phyloP scores from a whole-genome alignment of 2,797 vertebrate species.

The Ataeniobius toweri region DNA sequence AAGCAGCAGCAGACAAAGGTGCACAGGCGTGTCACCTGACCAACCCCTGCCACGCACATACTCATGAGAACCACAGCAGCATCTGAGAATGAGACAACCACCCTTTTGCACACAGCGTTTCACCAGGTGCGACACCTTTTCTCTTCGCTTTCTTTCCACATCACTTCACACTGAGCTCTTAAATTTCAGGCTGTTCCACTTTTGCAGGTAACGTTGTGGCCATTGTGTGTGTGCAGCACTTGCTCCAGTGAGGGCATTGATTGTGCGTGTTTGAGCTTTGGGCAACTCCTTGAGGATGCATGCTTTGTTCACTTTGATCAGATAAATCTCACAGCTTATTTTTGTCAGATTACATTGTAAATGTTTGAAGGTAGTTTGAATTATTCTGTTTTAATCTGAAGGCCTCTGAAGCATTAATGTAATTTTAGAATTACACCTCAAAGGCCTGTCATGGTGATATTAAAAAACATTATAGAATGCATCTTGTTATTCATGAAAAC shows the following conservation, averaged over 20 bases:
- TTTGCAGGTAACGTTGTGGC: conserved; percentile 49
- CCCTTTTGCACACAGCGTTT: conserved; percentile 48
- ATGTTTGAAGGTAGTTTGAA: conserved; percentile 26
- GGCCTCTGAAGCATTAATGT: conserved; percentile 3
- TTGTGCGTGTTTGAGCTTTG: conserved; percentile 20
- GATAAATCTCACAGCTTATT: not conserved
- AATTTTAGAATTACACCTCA: conserved; percentile 4
- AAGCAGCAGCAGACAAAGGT: conserved; percentile 57
- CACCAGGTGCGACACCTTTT: conserved; percentile 80
- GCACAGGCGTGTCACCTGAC: conserved; percentile 57
- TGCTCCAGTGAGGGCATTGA: conserved; percentile 56
- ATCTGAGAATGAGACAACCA: conserved; percentile 53
- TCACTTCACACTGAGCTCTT: conserved; percentile 76
- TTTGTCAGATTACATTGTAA: conserved; percentile 19
- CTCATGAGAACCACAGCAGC: conserved; percentile 67
- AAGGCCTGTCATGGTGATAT: not conserved
- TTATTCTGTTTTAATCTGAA: conserved; percentile 16
- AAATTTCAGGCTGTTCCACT: conserved; percentile 77
- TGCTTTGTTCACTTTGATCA: not conserved
- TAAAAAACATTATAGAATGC: not conserved
- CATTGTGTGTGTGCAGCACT: conserved; percentile 72
- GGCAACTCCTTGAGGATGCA: not conserved
- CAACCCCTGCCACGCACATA: conserved; percentile 53
- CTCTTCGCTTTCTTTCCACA: conserved; percentile 73
- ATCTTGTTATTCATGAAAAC: not conserved